Conservation (phyloP, 35 echinoderm and acorn worm genomes). For the Heliocidaris erythrogramma region DNA sequence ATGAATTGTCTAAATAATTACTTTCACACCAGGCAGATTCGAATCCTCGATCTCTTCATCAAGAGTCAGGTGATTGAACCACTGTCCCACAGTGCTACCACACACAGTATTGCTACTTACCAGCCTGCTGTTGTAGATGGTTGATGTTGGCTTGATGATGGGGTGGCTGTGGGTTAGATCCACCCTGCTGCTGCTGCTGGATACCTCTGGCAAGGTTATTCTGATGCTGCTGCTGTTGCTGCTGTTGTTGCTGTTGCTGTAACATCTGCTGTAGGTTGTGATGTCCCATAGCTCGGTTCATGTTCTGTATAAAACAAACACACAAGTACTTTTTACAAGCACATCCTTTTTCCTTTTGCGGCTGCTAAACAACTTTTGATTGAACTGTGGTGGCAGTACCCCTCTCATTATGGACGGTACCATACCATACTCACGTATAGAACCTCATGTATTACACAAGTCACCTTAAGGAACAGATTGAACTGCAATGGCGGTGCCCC, state of each 20-base stretch:
- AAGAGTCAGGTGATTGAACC: too few species aligned
- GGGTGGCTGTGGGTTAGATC: neutral
- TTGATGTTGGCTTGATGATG: conserved; percentile 19
- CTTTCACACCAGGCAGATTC: too few species aligned
- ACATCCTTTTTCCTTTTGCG: too few species aligned
- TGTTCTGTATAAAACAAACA: conserved; percentile 16
- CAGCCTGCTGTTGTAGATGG: conserved; percentile 25
- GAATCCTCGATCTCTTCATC: too few species aligned
- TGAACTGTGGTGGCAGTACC: conserved; percentile 57
- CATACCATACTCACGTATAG: neutral
- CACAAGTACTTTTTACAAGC: neutral
- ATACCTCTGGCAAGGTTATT: neutral
- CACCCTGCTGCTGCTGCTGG: conserved; percentile 2
- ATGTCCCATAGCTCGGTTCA: neutral
- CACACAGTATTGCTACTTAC: conserved; percentile 23
- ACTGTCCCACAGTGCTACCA: too few species aligned
- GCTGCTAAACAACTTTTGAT: neutral
- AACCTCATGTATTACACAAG: too few species aligned
- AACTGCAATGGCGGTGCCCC: too few species aligned
- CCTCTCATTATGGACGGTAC: conserved; percentile 45
- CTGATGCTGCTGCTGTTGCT: conserved; percentile 39
- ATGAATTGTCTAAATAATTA: too few species aligned
- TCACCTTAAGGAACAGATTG: too few species aligned
- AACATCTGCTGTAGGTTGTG: conserved; percentile 16
- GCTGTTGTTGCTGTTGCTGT: neutral